phyloP scores from a whole-genome alignment of 2,888 invertebrate genomes.

The Caenorhabditis angaria region DNA sequence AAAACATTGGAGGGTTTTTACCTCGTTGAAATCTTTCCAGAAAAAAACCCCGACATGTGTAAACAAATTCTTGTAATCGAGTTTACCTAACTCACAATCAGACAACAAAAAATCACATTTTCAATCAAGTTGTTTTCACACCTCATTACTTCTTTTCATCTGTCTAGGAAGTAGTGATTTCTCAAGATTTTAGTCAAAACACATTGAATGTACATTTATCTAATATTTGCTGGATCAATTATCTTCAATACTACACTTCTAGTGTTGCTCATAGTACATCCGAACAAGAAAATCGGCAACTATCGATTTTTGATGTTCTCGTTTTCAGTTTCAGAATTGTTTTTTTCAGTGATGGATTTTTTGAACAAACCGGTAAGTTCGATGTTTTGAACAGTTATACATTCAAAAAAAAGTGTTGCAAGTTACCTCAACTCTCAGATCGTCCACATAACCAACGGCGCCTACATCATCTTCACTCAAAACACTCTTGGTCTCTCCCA shows the following conservation, averaged over 20 bases:
- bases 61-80: too few species aligned
- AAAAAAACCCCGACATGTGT: too few species aligned
- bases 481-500: background rate
- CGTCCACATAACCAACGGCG: conserved; percentile 3
- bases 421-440: conserved; percentile 3
- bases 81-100: too few species aligned
- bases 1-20: too few species aligned
- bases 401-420: background rate
- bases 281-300: conserved; percentile 21
- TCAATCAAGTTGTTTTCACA: too few species aligned
- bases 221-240: background rate
- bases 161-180: too few species aligned
- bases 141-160: too few species aligned
- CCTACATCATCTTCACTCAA: background rate
- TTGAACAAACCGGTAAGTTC: conserved; percentile 25
- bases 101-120: too few species aligned
- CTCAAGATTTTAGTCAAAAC: too few species aligned
- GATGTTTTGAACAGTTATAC: too few species aligned
- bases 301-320: conserved; percentile 37
- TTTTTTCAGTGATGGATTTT: conserved; percentile 21
- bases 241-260: background rate
- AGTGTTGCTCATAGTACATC: background rate
- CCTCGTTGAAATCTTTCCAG: too few species aligned
- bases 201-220: too few species aligned
- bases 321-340: conserved; percentile 16